Base-by-base conservation (phyloP, 2,113 vertebrate genomes). In the Ammodytes marinus region DNA sequence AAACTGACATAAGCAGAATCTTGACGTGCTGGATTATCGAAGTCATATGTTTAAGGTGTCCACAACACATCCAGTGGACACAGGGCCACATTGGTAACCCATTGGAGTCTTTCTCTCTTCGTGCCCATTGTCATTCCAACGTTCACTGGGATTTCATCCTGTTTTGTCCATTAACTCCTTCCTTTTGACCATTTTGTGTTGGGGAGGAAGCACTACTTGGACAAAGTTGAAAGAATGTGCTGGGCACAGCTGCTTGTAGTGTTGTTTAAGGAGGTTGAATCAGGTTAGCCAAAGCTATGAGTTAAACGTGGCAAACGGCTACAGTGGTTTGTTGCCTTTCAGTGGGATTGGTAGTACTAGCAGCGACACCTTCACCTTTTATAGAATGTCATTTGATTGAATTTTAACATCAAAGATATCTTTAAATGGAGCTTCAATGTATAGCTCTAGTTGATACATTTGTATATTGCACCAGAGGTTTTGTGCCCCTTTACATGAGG, bases 271-370 rank as follows among this genome's bases (percentile, higher is more conserved):
- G 2, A 4, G 54, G 13, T 54, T 55, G 45, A 71, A 54, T 69
- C 59, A 68, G 75, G 68, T n/a, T 35, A 73, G 60, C 69, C 66
- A 87, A 82, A 80, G 64, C 55, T 63, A 60, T 40, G 19, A 82
- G 73, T 53, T 46, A 17, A 15, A 60, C n/a, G 64, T 35, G 45
- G 27, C 40, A 53, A 54, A 74, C 74, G 50, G 49, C 43, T 76
- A 65, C 19, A 46, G 37, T 65, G 6, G 37, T 66, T 61, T 74
- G 67, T 55, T 82, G 75, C 68, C 74, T 70, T 42, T 60, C 45
- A 50, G 59, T 58, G 43, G 47, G 66, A 49, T 70, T 58, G 15
- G 42, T 76, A 50, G 14, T 35, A 37, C 35, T 14, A 66, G 74
- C 70, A 59, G 47, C n/a, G n/a, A 8, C 3, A 1, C 47, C 42